phyloP scores from a whole-genome alignment of 2,113 vertebrate genomes.

The Mormoops blainvillei region DNA sequence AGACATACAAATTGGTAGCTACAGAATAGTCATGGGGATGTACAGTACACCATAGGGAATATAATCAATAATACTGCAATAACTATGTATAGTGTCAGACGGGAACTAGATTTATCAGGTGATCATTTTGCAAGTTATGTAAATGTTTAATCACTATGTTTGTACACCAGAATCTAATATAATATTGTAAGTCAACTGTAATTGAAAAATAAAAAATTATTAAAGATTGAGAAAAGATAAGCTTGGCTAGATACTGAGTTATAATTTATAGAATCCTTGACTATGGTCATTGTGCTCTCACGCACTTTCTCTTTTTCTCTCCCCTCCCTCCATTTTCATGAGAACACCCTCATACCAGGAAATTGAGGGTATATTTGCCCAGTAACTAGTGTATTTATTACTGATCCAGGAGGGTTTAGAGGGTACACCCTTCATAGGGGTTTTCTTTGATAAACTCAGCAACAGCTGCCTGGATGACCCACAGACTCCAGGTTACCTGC shows the following conservation, averaged over 20 bases:
- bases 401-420: neutral
- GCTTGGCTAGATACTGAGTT: neutral
- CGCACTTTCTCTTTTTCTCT: neutral
- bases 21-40: neutral
- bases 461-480: neutral
- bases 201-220: neutral
- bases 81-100: neutral
- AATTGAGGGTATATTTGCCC: neutral
- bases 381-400: neutral
- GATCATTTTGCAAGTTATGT: neutral
- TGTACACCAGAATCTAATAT: neutral
- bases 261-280: neutral
- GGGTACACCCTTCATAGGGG: neutral
- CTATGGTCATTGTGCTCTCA: neutral
- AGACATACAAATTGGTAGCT: neutral
- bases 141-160: neutral
- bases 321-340: neutral
- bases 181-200: neutral
- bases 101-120: neutral
- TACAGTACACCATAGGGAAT: neutral
- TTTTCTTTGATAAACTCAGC: constrained; percentile 24
- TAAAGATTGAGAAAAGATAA: neutral
- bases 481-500: neutral
- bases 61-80: neutral
- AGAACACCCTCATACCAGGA: neutral